phyloP scores from a whole-genome alignment of 2,888 invertebrate species.

The Eurytoma californica region DNA sequence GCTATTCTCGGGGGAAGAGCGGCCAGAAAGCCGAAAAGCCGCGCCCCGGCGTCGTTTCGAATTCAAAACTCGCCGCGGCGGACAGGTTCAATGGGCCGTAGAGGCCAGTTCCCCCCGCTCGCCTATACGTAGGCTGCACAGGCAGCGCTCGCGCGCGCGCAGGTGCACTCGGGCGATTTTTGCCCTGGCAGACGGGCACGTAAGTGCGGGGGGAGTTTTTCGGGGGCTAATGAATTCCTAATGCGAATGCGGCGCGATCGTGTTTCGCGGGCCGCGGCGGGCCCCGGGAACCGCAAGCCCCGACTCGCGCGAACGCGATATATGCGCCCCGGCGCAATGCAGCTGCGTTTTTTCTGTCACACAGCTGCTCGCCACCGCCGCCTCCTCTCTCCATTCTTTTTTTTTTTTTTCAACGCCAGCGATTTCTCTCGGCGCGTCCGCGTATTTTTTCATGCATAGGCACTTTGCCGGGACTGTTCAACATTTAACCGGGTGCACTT shows the following conservation, averaged over 20 bases:
- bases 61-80: conserved; percentile 31
- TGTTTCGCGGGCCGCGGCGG: conserved; percentile 41
- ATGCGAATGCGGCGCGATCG: conserved; percentile 54
- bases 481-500: conserved; percentile 5
- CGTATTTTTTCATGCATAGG: conserved; percentile 23
- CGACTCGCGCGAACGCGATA: conserved; percentile 2
- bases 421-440: not conserved
- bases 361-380: conserved; percentile 56
- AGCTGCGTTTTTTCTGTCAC: conserved; percentile 61
- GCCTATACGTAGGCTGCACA: not conserved
- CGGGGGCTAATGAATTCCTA: conserved; percentile 55
- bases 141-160: conserved; percentile 30
- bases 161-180: conserved; percentile 40
- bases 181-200: conserved; percentile 2
- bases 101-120: not conserved
- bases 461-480: conserved; percentile 7
- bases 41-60: conserved; percentile 21
- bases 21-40: conserved; percentile 7
- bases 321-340: conserved; percentile 55
- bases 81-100: conserved; percentile 32
- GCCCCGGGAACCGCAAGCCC: conserved; percentile 11
- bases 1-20: not conserved
- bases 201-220: conserved; percentile 15
- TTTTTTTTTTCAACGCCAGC: not conserved
- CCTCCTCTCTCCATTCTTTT: conserved; percentile 10